phyloP scores from a whole-genome alignment of 2,888 invertebrate species.

The Callyntrura guangdongensis region DNA sequence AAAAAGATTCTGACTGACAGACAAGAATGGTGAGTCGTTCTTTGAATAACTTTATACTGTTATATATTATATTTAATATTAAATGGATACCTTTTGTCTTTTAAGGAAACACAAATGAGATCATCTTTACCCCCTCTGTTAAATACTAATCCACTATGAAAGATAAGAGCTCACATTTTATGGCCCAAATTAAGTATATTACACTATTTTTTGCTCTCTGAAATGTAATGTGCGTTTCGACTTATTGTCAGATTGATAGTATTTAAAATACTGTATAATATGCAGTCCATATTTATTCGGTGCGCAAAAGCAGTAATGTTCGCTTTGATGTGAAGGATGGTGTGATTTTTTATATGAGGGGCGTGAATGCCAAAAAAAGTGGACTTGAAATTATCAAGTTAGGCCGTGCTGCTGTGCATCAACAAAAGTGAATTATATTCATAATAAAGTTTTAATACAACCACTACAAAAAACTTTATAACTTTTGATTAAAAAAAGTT shows the following conservation, averaged over 20 bases:
- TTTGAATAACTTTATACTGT: not conserved
- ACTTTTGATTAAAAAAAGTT: too few species aligned
- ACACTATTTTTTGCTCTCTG: slow-evolving; percentile 4
- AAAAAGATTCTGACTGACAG: slow-evolving; percentile 63
- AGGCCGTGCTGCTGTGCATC: slow-evolving; percentile 28
- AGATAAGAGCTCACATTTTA: slow-evolving; percentile 64
- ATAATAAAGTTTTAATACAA: too few species aligned
- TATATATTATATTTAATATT: slow-evolving; percentile 1
- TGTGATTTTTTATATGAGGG: slow-evolving; percentile 36
- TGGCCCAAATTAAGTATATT: slow-evolving; percentile 60
- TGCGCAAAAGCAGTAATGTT: not conserved
- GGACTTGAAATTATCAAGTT: slow-evolving; percentile 35
- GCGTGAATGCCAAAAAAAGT: slow-evolving; percentile 46
- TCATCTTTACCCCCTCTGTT: slow-evolving; percentile 64
- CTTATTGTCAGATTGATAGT: slow-evolving; percentile 60
- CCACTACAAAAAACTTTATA: too few species aligned
- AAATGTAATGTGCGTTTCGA: slow-evolving; percentile 10
- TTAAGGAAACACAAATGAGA: slow-evolving; percentile 75
- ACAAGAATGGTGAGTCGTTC: slow-evolving; percentile 58
- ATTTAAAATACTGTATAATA: not conserved
- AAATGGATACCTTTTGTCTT: slow-evolving; percentile 60
- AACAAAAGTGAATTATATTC: too few species aligned
- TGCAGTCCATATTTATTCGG: not conserved
- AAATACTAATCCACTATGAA: slow-evolving; percentile 36
- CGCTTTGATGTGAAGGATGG: slow-evolving; percentile 6